Evolutionary conservation across 2,888 invertebrate genomes (phyloP).

Genomic region (Machimus rusticus): DNA sequence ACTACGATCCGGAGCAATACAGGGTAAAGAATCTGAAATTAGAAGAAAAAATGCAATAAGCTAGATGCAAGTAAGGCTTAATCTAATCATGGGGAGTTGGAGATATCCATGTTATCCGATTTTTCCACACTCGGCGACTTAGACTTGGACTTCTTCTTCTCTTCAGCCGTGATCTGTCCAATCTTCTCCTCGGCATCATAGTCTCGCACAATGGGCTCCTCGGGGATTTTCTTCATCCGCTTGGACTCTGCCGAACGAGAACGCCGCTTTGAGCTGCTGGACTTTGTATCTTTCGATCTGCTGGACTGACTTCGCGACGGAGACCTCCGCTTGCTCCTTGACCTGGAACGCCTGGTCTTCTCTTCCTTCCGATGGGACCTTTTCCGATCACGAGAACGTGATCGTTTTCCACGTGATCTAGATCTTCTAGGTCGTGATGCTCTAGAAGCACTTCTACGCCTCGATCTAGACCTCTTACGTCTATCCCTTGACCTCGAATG

Average conservation of each 20-base stretch:
- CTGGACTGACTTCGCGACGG: constrained; percentile 58
- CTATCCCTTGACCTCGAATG: constrained; percentile 54
- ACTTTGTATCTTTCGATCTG: constrained; percentile 59
- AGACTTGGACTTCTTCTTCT: constrained; percentile 62
- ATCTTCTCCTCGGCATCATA: constrained; percentile 57
- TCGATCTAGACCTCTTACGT: constrained; percentile 54
- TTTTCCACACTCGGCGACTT: constrained; percentile 66
- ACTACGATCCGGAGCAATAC: constrained; percentile 14
- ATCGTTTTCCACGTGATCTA: constrained; percentile 58
- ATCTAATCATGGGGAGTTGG: constrained; percentile 72
- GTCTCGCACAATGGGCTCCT: constrained; percentile 58
- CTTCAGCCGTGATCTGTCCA: constrained; percentile 62
- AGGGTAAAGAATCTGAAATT: constrained; percentile 18
- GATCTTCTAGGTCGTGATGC: constrained; percentile 55
- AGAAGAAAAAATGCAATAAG: constrained; percentile 28
- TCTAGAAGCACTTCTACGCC: constrained; percentile 57
- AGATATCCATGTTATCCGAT: constrained; percentile 81
- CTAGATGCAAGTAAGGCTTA: neutral
- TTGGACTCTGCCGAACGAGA: constrained; percentile 60
- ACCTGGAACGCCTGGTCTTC: constrained; percentile 63
- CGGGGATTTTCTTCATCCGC: constrained; percentile 52
- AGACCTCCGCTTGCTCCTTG: constrained; percentile 61
- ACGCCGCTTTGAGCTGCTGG: constrained; percentile 55
- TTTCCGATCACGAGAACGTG: constrained; percentile 68
- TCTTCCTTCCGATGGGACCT: constrained; percentile 66